Evolutionary conservation across 2,797 vertebrate species (phyloP).

Genomic region (Peromyscus nudipes): DNA sequence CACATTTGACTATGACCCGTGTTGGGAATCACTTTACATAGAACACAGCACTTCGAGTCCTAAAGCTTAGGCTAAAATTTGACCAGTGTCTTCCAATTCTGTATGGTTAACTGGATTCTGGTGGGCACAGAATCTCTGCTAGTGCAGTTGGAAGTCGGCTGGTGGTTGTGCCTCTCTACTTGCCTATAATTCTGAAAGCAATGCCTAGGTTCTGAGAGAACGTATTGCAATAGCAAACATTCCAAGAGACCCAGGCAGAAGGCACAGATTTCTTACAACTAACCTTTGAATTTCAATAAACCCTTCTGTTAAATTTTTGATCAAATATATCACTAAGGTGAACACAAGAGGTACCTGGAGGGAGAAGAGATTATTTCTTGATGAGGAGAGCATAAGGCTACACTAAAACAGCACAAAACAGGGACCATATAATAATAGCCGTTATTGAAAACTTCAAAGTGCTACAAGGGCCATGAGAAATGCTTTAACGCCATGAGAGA

Average conservation of each 20-base stretch:
- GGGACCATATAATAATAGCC: background rate
- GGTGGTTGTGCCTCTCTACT: background rate
- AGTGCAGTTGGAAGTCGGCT: background rate
- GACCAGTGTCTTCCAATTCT: background rate
- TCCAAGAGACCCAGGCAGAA: background rate
- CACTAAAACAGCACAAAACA: background rate
- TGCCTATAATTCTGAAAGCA: background rate
- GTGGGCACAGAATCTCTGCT: background rate
- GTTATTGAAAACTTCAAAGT: background rate
- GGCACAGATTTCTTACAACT: background rate
- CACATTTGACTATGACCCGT: background rate
- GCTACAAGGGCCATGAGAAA: background rate
- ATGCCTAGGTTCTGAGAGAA: background rate
- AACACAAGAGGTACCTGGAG: background rate
- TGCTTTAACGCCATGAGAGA: background rate
- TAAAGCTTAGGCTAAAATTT: background rate
- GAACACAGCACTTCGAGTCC: background rate
- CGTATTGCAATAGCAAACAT: background rate
- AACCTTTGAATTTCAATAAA: background rate
- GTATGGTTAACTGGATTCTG: background rate
- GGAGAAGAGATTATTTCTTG: background rate
- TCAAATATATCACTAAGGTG: background rate
- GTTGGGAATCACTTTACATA: background rate
- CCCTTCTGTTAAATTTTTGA: background rate
- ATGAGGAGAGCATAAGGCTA: background rate